These are phyloP conservation scores for Eretmodus cyanostictus DNA, from an alignment of 2,113 vertebrate species.

Conservation along the genomic window DNA sequence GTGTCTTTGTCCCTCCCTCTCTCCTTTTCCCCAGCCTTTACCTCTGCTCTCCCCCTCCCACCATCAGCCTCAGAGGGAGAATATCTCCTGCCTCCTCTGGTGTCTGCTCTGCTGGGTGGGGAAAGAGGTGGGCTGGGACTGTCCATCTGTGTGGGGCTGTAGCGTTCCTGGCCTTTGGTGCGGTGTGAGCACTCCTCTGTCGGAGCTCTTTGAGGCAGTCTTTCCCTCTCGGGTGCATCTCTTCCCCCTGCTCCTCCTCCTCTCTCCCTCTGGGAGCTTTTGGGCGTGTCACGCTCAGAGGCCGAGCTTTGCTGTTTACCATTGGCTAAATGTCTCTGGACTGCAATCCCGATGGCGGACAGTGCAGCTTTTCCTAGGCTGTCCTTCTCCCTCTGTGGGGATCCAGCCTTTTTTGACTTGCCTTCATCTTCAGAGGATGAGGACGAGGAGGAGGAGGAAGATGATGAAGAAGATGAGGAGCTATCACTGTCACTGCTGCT, in stretches of 20 bases:
- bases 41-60: slow-evolving; percentile 22
- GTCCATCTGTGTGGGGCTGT: slow-evolving; percentile 49
- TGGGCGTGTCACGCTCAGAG: neutral
- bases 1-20: neutral
- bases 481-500: slow-evolving; percentile 49
- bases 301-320: slow-evolving; percentile 3
- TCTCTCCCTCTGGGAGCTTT: neutral
- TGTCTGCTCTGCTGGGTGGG: neutral
- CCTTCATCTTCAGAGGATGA: slow-evolving; percentile 61
- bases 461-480: slow-evolving; percentile 63
- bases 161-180: slow-evolving; percentile 46
- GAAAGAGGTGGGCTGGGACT: slow-evolving; percentile 45
- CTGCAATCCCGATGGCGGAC: slow-evolving; percentile 16
- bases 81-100: neutral
- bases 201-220: neutral
- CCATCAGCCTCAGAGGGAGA: slow-evolving; percentile 2
- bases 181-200: neutral
- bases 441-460: slow-evolving; percentile 50
- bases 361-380: neutral
- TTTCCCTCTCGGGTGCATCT: slow-evolving; percentile 25
- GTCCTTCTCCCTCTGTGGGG: neutral
- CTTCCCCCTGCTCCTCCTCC: neutral
- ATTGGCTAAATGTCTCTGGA: slow-evolving; percentile 35
- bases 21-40: slow-evolving; percentile 9
- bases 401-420: neutral